Base-by-base conservation (phyloP, 2,113 vertebrate genomes). In the Nymphicus hollandicus region DNA sequence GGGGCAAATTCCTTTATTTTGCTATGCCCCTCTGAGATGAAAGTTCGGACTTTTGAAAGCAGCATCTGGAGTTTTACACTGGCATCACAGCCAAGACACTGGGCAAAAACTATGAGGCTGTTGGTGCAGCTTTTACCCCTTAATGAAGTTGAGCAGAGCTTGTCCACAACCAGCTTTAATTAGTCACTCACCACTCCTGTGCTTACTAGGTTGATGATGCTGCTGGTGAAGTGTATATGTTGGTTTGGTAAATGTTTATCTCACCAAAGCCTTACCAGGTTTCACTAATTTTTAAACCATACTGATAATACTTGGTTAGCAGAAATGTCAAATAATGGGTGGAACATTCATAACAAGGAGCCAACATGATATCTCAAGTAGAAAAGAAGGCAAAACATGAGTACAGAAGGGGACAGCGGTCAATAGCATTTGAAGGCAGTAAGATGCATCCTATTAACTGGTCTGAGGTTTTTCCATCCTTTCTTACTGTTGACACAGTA, bases 391-490 rank as follows among this genome's bases (percentile, higher is more conserved):
- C 17, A 68, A 83, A 85, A 49, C 3, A 18, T 0, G 10, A 52
- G 37, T 52, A 49, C 10, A 41, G 81, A 19, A 69, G 20, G 41
- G 20, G 33, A 22, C 31, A 61, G 3, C 12, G 24, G 33, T 60
- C 65, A 81, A 4, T 9, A 50, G 2, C 14, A 11, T 76, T 37
- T 73, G 64, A 50, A 53, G 50, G 29, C 41, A 31, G 17, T 11
- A 15, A 33, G 13, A 49, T 44, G 8, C 25, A 18, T 63, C 31
- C 46, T 29, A 29, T 53, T 6, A 37, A 20, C 0, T 1, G 29
- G 7, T n/a, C 16, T 55, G 71, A 5, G 5, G 5, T 2, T 85
- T 78, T 64, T 83, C 19, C 23, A 20, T 25, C 5, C 24, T 86
- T 86, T 33, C 39, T 55, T 27, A 37, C 17, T 43, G 20, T n/a